A percentile compares a stretch with the other conserved stretches of the same genome.
Evolutionary conservation across 2,113 vertebrate genomes (phyloP).

Genomic region (Galemys pyrenaicus): DNA sequence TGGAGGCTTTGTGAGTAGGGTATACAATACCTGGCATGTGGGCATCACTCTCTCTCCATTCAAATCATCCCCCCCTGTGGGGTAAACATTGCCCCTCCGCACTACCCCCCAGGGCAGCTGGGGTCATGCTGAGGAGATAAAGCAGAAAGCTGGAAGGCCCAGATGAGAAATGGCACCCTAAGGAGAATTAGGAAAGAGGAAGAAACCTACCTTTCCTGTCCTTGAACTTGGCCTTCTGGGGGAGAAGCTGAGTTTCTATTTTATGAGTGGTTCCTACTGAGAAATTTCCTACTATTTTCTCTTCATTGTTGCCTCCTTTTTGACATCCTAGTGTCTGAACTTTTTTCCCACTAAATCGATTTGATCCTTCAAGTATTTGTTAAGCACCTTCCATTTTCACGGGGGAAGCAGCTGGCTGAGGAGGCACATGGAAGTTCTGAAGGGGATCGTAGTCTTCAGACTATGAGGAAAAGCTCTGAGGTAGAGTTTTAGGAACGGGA

Average conservation of each 20-base stretch:
- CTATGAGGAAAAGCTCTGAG: background rate
- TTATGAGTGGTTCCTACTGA: background rate
- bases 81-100: background rate
- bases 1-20: background rate
- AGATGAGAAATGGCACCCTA: background rate
- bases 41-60: background rate
- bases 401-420: background rate
- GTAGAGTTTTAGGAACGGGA: background rate
- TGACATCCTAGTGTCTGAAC: background rate
- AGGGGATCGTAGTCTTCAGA: background rate
- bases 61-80: background rate
- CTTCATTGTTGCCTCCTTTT: background rate
- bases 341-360: background rate
- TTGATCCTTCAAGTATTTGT: background rate
- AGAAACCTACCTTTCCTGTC: background rate
- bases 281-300: background rate
- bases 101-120: background rate
- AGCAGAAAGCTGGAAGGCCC: background rate
- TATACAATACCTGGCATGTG: rapidly evolving
- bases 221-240: background rate
- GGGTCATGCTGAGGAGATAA: background rate
- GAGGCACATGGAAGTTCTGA: background rate
- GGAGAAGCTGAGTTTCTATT: background rate
- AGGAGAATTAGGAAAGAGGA: background rate
- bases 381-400: no score